These are phyloP conservation scores for Spheniscus mendiculus DNA, from an alignment of 2,113 vertebrate genomes.

Conservation along the genomic window DNA sequence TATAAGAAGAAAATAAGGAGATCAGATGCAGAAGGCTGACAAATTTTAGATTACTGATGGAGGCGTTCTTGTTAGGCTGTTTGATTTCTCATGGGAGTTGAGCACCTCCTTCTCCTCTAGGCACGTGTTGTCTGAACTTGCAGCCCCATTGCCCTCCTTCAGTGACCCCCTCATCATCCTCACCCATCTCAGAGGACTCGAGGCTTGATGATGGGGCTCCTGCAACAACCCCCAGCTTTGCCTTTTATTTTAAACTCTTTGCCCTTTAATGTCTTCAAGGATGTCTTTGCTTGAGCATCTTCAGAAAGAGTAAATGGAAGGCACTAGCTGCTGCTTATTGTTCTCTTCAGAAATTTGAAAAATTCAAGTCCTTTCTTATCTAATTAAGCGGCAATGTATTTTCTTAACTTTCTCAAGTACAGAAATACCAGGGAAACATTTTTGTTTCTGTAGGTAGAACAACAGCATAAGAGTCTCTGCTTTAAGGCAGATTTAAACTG, in stretches of 20 bases:
- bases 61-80: background rate
- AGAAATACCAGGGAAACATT: background rate
- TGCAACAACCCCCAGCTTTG: background rate
- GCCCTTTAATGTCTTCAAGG: background rate
- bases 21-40: constrained; percentile 18
- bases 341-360: background rate
- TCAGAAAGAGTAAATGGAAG: background rate
- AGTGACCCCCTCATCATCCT: background rate
- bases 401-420: background rate
- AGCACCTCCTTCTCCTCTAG: background rate
- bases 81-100: background rate
- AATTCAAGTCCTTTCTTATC: background rate
- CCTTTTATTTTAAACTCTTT: background rate
- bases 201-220: background rate
- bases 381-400: background rate
- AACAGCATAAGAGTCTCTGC: constrained; percentile 16
- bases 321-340: background rate
- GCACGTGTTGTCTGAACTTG: background rate
- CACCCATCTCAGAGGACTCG: background rate
- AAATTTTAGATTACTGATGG: background rate
- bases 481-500: constrained; percentile 22
- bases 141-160: background rate
- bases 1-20: constrained; percentile 49
- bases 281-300: background rate
- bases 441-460: background rate